These are phyloP conservation scores for Hippoglossus hippoglossus DNA, from an alignment of 2,797 vertebrate genomes.

Conservation along the genomic window DNA sequence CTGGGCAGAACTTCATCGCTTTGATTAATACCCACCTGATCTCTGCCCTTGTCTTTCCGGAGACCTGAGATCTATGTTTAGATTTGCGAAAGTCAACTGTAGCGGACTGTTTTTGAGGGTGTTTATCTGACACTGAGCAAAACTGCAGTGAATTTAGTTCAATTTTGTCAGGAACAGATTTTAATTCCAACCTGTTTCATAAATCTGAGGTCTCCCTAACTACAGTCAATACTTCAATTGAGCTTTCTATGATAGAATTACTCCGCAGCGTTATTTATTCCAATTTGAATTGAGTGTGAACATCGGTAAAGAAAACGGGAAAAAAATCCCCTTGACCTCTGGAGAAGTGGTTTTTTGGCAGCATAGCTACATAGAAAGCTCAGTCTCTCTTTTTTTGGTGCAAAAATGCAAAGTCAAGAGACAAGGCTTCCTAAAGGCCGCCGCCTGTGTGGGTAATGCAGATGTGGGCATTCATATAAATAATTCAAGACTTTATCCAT, in stretches of 20 bases:
- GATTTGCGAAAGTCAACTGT: constrained; percentile 36
- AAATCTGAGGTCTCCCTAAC: constrained; percentile 82
- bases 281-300: constrained; percentile 30
- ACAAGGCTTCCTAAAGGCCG: constrained; percentile 73
- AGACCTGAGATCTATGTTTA: constrained; percentile 88
- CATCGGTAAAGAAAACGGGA: too few species aligned
- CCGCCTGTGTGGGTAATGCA: constrained; percentile 32
- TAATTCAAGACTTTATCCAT: constrained; percentile 64
- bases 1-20: constrained; percentile 85
- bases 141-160: neutral
- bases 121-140: constrained; percentile 2
- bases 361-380: constrained; percentile 80
- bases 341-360: constrained; percentile 27
- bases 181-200: constrained; percentile 49
- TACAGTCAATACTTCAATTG: constrained; percentile 68
- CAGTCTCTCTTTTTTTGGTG: constrained; percentile 60
- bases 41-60: constrained; percentile 76
- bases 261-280: constrained; percentile 10
- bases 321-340: too few species aligned
- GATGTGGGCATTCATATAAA: constrained; percentile 58
- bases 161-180: neutral
- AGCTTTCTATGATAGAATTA: constrained; percentile 79
- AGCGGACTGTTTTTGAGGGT: neutral
- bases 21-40: constrained; percentile 91
- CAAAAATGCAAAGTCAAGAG: constrained; percentile 73